These are phyloP conservation scores for Nemoura dubitans DNA, from an alignment of 2,888 invertebrate genomes.

Conservation along the genomic window DNA sequence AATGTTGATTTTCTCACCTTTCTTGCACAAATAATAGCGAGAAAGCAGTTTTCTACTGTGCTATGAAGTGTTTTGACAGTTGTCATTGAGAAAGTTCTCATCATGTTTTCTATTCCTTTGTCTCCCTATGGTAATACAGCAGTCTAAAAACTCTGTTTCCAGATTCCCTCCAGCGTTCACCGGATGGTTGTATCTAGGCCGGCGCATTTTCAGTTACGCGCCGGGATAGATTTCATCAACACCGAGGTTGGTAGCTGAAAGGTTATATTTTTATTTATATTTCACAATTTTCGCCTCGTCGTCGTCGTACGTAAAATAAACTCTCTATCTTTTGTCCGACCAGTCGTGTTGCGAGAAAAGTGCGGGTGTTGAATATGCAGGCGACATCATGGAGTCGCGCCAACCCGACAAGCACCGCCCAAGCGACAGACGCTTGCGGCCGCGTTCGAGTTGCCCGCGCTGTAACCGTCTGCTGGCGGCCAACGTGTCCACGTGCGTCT, in stretches of 20 bases:
- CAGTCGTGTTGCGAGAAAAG: slow-evolving; percentile 31
- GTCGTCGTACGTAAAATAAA: background rate
- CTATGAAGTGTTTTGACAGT: slow-evolving; percentile 34
- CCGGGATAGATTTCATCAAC: slow-evolving; percentile 36
- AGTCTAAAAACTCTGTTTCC: background rate
- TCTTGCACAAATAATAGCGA: background rate
- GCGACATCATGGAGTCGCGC: slow-evolving; percentile 33
- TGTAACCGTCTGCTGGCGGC: slow-evolving; percentile 47
- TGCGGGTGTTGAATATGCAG: slow-evolving; percentile 39
- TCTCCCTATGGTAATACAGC: background rate
- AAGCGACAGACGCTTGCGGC: slow-evolving; percentile 22
- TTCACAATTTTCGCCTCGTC: background rate
- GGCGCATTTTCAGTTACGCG: slow-evolving; percentile 27
- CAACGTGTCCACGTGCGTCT: slow-evolving; percentile 17
- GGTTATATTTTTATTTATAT: background rate
- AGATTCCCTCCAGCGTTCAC: slow-evolving; percentile 35
- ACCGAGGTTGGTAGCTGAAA: slow-evolving; percentile 24
- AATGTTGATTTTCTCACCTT: background rate
- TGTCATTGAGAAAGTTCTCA: slow-evolving; percentile 20
- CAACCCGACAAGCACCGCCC: slow-evolving; percentile 34
- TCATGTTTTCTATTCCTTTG: slow-evolving; percentile 41
- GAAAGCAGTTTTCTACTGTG: background rate
- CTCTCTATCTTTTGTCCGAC: background rate
- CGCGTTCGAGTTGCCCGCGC: slow-evolving; percentile 39
- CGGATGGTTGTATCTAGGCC: slow-evolving; percentile 36